Evolutionary conservation across 2,113 vertebrate species (phyloP).

Genomic region (Motacilla tschutschensis): DNA sequence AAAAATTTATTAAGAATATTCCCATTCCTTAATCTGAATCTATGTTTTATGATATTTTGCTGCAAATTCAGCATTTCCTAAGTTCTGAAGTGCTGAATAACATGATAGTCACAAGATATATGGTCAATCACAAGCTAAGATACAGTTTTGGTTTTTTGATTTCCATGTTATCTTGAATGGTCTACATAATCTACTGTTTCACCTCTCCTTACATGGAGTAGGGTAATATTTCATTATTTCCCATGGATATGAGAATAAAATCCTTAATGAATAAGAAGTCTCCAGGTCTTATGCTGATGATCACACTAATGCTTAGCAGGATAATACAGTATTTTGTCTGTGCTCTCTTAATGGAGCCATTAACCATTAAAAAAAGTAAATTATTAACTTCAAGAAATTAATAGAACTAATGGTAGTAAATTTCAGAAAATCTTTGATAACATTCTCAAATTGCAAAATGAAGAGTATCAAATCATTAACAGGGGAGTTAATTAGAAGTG

Average conservation of each 20-base stretch:
- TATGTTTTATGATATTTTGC: neutral
- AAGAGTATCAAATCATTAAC: neutral
- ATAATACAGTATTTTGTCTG: neutral
- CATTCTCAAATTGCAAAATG: slow-evolving; percentile 8
- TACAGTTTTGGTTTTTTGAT: fast-evolving
- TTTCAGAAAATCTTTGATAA: slow-evolving; percentile 31
- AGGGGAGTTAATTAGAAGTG: neutral
- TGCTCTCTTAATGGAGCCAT: slow-evolving; percentile 29
- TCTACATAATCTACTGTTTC: neutral
- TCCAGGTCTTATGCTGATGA: neutral
- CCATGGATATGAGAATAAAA: neutral
- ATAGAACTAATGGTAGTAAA: slow-evolving; percentile 8
- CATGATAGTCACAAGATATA: neutral
- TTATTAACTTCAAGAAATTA: slow-evolving; percentile 22
- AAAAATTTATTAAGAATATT: neutral
- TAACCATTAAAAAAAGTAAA: slow-evolving; percentile 27
- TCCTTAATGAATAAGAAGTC: neutral
- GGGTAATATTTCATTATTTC: neutral
- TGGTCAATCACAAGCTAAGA: neutral
- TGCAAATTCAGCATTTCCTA: neutral
- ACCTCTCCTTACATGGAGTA: neutral
- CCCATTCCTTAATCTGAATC: neutral
- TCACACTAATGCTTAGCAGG: neutral
- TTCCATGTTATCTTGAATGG: neutral
- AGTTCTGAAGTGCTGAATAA: neutral